Conservation (phyloP, 2,888 invertebrate species). For the Spodoptera exigua region DNA sequence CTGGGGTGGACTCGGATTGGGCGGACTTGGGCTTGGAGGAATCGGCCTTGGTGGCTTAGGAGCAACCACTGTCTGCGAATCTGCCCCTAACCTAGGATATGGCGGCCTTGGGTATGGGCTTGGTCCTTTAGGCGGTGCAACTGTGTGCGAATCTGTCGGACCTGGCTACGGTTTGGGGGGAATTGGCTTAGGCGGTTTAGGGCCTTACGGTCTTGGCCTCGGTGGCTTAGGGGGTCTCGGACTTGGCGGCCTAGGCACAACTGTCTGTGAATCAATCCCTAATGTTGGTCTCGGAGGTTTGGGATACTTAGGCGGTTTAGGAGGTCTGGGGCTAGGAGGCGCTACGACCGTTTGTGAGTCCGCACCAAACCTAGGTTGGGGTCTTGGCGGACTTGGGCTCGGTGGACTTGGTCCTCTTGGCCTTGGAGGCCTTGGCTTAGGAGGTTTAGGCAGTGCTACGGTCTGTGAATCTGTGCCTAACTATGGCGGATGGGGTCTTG, state of each 20-base stretch:
- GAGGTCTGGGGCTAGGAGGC: neutral
- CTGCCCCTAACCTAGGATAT: conserved; percentile 6
- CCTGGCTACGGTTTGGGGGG: conserved; percentile 27
- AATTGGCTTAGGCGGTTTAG: conserved; percentile 11
- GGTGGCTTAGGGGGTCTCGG: conserved; percentile 18
- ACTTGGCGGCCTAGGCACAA: conserved; percentile 22
- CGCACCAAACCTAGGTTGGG: neutral
- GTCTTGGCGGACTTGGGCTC: conserved; percentile 1
- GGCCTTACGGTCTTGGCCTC: neutral
- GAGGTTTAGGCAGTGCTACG: conserved; percentile 19
- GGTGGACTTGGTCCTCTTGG: conserved; percentile 10
- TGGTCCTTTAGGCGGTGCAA: conserved; percentile 10
- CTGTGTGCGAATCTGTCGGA: conserved; percentile 35
- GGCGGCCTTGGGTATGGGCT: conserved; percentile 26
- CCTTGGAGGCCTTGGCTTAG: conserved; percentile 19
- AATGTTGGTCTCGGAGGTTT: conserved; percentile 20
- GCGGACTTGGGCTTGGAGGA: conserved; percentile 16
- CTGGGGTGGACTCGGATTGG: conserved; percentile 13
- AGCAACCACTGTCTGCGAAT: conserved; percentile 5
- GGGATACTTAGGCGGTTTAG: conserved; percentile 1
- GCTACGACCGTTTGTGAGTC: conserved; percentile 6
- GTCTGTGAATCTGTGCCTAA: too few species aligned
- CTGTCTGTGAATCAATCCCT: conserved; percentile 1
- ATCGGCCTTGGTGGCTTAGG: conserved; percentile 24
- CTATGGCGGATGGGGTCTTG: too few species aligned